phyloP scores from a whole-genome alignment of 53 echinoderm and acorn worm genomes.

The Antedon mediterranea region DNA sequence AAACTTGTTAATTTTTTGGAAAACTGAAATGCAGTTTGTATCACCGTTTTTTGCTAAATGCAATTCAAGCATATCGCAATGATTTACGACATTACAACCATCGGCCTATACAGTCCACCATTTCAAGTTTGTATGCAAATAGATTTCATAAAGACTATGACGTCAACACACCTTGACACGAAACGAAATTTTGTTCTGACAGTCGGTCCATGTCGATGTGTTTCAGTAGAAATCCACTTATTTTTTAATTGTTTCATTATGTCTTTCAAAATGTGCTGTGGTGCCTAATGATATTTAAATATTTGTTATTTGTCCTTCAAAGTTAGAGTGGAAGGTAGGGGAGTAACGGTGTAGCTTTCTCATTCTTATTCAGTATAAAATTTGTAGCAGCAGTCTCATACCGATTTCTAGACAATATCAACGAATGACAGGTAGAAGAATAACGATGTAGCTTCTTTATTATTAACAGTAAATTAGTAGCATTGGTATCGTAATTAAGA shows the following conservation, averaged over 20 bases:
- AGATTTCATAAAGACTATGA: neutral
- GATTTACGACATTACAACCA: neutral
- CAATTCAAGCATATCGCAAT: neutral
- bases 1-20: too few species aligned
- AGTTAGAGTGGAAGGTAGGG: neutral
- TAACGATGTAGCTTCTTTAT: too few species aligned
- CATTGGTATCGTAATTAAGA: too few species aligned
- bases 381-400: neutral
- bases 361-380: neutral
- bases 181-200: neutral
- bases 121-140: neutral
- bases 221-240: neutral
- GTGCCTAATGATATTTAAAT: neutral
- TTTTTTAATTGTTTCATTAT: neutral
- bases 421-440: too few species aligned
- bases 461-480: too few species aligned
- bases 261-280: neutral
- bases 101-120: neutral
- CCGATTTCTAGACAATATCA: too few species aligned
- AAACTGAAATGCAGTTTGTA: too few species aligned
- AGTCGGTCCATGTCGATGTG: neutral
- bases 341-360: neutral
- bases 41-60: neutral
- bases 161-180: neutral
- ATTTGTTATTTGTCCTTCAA: neutral